Evolutionary conservation across 2,113 vertebrate species (phyloP).

Genomic region (Phylloscopus whistleri): DNA sequence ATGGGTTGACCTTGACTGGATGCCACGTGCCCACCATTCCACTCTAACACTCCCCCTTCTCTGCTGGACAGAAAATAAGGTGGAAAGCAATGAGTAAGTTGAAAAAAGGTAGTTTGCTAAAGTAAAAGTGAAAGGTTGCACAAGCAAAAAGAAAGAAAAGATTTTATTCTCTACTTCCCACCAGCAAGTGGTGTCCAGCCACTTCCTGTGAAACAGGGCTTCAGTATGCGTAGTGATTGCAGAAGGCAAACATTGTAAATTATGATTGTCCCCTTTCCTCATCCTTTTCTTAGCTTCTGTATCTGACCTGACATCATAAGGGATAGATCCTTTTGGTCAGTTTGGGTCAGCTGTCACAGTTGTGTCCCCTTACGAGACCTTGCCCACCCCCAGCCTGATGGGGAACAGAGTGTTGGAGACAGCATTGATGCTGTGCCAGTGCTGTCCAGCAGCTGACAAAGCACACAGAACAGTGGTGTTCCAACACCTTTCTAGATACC

Average conservation of each 20-base stretch:
- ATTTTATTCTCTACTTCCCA: background rate
- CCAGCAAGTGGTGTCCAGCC: too few species aligned
- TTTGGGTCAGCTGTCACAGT: background rate
- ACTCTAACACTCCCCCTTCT: background rate
- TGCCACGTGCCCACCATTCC: rapidly evolving
- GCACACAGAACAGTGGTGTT: background rate
- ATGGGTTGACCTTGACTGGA: background rate
- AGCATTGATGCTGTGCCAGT: background rate
- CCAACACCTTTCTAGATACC: background rate
- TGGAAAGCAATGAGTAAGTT: background rate
- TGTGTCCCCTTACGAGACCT: background rate
- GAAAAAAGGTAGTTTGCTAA: background rate
- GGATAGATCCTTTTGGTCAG: background rate
- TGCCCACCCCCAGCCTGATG: background rate
- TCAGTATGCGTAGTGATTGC: rapidly evolving
- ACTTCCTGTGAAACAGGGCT: background rate
- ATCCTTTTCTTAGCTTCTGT: background rate
- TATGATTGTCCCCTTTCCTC: background rate
- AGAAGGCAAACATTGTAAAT: background rate
- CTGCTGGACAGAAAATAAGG: background rate
- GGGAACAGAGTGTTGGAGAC: background rate
- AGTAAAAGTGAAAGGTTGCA: background rate
- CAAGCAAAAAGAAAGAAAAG: background rate
- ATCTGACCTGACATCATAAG: background rate
- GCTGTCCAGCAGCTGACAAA: background rate